These are phyloP conservation scores for Drosophila oshimai DNA, from an alignment of 1,140 invertebrate species.

Conservation along the genomic window DNA sequence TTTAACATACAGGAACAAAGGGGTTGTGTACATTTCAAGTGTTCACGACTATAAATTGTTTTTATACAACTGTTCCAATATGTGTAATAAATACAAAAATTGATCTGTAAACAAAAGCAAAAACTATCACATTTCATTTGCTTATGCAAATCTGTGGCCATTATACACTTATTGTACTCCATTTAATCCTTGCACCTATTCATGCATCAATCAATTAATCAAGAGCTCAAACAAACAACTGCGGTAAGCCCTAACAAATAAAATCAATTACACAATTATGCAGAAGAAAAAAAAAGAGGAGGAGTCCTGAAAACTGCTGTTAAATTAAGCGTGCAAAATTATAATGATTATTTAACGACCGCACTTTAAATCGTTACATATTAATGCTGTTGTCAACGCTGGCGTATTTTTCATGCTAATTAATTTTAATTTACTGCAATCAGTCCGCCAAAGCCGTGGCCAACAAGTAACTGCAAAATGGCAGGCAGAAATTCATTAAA, in stretches of 20 bases:
- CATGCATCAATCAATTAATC: constrained; percentile 30
- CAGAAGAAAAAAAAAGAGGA: not conserved
- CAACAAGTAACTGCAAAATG: constrained; percentile 31
- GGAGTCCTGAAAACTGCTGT: constrained; percentile 35
- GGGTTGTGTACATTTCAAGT: not conserved
- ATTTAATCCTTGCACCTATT: constrained; percentile 10
- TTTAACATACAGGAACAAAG: no score
- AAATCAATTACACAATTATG: constrained; percentile 50
- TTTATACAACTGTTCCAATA: no score
- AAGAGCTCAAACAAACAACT: constrained; percentile 9
- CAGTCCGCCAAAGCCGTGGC: not conserved
- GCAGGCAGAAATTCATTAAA: constrained; percentile 60
- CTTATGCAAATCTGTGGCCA: constrained; percentile 10
- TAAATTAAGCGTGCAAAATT: constrained; percentile 49
- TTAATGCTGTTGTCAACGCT: constrained; percentile 47
- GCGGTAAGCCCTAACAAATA: constrained; percentile 20
- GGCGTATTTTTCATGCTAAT: constrained; percentile 54
- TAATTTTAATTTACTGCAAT: constrained; percentile 74
- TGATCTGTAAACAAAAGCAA: not conserved
- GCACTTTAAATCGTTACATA: constrained; percentile 53
- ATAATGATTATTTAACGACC: constrained; percentile 57
- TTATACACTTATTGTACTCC: not conserved
- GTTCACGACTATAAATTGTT: no score
- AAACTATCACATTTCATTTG: not conserved
- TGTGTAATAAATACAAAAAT: not conserved